Evolutionary conservation across 2,888 invertebrate species (phyloP), one percentile per base, ranked within the genome.

Genomic region (Eledone cirrhosa): DNA sequence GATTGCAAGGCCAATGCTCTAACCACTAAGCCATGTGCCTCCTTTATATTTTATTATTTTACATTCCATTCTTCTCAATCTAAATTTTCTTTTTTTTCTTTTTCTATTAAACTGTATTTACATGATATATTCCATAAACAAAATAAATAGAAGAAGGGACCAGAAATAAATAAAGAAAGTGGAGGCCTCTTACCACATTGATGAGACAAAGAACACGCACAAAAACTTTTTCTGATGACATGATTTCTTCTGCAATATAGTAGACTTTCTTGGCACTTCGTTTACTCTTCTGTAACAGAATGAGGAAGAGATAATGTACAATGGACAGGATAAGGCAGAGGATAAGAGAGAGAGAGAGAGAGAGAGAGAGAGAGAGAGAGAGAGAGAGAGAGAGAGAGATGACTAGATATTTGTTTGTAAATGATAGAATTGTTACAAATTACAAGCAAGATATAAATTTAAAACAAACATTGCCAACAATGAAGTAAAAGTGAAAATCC

Each of bases 181-280:
- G 31, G 31, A 5, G 2, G 13, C 47, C 48, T 29, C 87, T 86
- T 84, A 91, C 91, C 83, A 91, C 87, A 85, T 92, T 92, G 11
- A 93, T 87, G 41, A 93, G 88, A 81, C 90, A 91, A 48, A 93
- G 88, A 78, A 92, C 92, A 87, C 92, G 91, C 41, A 93, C 92
- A 89, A 93, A 93, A 41, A 91, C 91, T 83, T 90, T 87, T 85
- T 93, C 93, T 7, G 93, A 92, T 11, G 92, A 91, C 86, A 92
- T 90, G 33, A 93, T 90, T 86, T 93, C 93, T 82, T 91, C 86
- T 7, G 92, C 93, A 77, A 92, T 92, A 81, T 90, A 90, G 85
- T 91, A 92, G 4, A 91, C 87, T 86, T 92, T 92, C 78, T 89
- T 89, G 63, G 85, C 85, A 79, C 86, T 88, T n/a, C 72, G 72